Conservation (phyloP, 2,113 vertebrate genomes). For the Ictidomys tridecemlineatus region DNA sequence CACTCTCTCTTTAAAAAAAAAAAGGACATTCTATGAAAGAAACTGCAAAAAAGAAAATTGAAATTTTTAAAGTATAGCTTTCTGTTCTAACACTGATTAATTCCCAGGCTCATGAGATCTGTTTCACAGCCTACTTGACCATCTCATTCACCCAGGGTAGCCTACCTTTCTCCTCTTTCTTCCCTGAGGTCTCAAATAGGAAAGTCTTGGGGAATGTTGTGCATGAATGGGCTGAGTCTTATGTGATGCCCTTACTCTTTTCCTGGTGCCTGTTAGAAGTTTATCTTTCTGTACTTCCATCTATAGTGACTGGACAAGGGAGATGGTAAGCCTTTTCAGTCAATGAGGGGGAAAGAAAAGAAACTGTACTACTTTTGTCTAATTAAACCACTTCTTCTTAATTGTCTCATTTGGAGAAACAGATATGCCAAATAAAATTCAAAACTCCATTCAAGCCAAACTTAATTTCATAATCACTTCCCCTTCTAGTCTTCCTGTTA, state of each 20-base stretch:
- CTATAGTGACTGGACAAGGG: neutral
- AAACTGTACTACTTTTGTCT: neutral
- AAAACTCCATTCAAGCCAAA: constrained; percentile 35
- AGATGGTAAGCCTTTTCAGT: constrained; percentile 1
- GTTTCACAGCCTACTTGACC: neutral
- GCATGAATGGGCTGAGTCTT: neutral
- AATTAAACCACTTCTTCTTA: neutral
- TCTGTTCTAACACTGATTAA: constrained; percentile 38
- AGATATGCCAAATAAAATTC: constrained; percentile 19
- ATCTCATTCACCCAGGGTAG: neutral
- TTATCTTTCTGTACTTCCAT: neutral
- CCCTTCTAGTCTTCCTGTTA: neutral
- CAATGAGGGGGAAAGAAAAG: neutral
- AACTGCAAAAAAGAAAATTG: constrained; percentile 34
- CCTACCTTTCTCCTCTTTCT: neutral
- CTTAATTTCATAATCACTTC: constrained; percentile 33
- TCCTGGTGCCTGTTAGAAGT: neutral
- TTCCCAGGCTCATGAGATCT: neutral
- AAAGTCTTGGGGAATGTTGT: neutral
- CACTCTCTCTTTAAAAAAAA: no score
- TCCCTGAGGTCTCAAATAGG: constrained; percentile 11
- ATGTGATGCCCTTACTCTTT: neutral
- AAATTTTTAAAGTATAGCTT: neutral
- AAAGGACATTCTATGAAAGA: neutral
- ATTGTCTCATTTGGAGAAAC: constrained; percentile 21